Evolutionary conservation across 1,140 invertebrate genomes (phyloP), one percentile per base, ranked within the genome.

Genomic region (Tetramorium alpestre): DNA sequence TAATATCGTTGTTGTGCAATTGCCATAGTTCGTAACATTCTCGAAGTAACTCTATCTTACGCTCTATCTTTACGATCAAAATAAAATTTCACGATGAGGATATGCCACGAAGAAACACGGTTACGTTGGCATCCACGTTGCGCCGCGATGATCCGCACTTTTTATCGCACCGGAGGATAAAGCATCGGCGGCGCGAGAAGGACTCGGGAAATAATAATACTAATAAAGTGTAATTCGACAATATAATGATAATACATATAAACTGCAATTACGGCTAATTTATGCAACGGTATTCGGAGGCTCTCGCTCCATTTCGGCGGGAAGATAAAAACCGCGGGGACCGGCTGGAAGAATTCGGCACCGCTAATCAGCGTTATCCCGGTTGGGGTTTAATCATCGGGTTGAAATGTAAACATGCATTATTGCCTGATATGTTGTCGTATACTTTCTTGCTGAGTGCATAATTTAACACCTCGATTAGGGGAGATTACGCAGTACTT

Each of bases 181-280:
- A 38, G 16, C 22, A 22, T 69, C 33, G 49, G 65, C 65, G 41
- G n/a, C 22, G 67, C 8, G 51, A 72, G 33, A 58, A 72, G 22
- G 16, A n/a, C 38, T 47, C 16, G 67, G 22, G 51, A 60, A 73
- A 58, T 82, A 82, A 82, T 82, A 58, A 82, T 82, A 82, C 41
- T 82, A 58, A 82, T 82, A 33, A 73, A 82, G 25, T 73, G 41
- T 82, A 81, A 82, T 82, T 82, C 51, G 80, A 82, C 41, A 73
- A 82, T 82, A 60, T 82, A 82, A 82, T 73, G 18, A 73, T 82
- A 58, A 82, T 82, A 73, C 8, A n/a, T 58, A 60, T 73, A 82
- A 82, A 73, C 80, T 72, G 54, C 18, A 72, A 82, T 82, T 82
- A 82, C 7, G 51, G 22, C 25, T 73, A 82, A 82, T 82, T 82